phyloP scores from a whole-genome alignment of 2,888 invertebrate species.

The Aelia acuminata region DNA sequence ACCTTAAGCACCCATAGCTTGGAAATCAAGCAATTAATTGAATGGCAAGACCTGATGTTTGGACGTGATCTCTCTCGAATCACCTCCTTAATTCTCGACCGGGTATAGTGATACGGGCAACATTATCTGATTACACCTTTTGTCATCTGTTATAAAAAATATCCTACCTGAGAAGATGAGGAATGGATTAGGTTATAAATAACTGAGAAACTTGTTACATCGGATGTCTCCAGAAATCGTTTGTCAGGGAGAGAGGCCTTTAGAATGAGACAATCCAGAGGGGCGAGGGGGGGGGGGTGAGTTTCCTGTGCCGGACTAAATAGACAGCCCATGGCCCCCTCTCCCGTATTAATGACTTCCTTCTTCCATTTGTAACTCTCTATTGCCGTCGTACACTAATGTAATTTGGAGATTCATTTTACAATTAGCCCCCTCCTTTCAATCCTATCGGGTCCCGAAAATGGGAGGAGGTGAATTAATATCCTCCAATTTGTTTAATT shows the following conservation, averaged over 20 bases:
- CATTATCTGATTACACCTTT: too few relatives aligned
- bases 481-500: not conserved
- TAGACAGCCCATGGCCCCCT: conserved; percentile 18
- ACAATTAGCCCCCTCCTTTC: not conserved
- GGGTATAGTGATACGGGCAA: too few relatives aligned
- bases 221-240: not conserved
- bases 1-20: too few relatives aligned
- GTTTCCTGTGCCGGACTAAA: conserved; percentile 26
- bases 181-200: not conserved
- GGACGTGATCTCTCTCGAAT: too few relatives aligned
- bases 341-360: conserved; percentile 45
- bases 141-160: not conserved
- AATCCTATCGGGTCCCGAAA: not conserved
- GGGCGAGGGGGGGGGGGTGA: not conserved
- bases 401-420: conserved; percentile 35
- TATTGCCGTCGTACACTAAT: not conserved
- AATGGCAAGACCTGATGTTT: too few relatives aligned
- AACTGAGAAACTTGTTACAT: conserved; percentile 16
- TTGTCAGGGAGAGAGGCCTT: not conserved
- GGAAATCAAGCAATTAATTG: too few relatives aligned
- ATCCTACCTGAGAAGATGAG: not conserved
- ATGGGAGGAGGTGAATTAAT: not conserved
- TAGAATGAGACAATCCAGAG: too few relatives aligned
- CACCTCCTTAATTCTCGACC: too few relatives aligned
- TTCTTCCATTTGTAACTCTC: conserved; percentile 26